Base-by-base conservation (phyloP, 2,888 invertebrate genomes). In the Drosophila ezoana region DNA sequence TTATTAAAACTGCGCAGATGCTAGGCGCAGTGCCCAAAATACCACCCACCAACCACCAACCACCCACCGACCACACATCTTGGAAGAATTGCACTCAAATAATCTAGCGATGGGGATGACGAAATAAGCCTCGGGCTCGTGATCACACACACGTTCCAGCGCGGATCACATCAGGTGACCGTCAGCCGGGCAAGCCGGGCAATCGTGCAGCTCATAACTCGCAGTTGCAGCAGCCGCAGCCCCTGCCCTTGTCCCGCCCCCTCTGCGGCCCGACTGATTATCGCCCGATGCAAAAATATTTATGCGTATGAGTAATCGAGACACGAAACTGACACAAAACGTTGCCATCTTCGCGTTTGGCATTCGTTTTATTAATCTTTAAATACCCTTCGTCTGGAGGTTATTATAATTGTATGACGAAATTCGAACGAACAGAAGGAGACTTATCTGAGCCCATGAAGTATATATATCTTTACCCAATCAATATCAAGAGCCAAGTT, bases 1-100 rank as follows among this genome's bases (percentile, higher is more conserved):
- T 89, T 86, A 86, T 86, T 75, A 84, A 81, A 87, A 89, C 85
- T 89, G 83, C 88, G 64, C 75, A 88, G 87, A 80, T 52, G 60
- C 89, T 61, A 58, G 72, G 74, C 80, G 48, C 47, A 38, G 32
- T 48, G 51, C 56, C 32, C 40, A 47, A 28, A 13, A 28, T 35
- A 9, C 44, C 48, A 4, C 23, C 48, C 38, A 37, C 18, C 18
- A 32, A 35, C 33, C 10, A 14, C n/a, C 32, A 9, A 1, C 44
- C 16, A 37, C 13, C 52, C 14, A 18, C 45, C 41, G 14, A 43
- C 35, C 43, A 32, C 51, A 45, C 38, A 43, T 43, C 54, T 48
- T 66, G 44, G 28, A 51, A 44, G 61, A 49, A 57, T 45, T 72
- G 59, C 81, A 52, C 33, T 82, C 79, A 62, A 77, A 76, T 60